These are phyloP conservation scores for Meteorus sp. DNA, from an alignment of 1,140 invertebrate genomes.

Conservation along the genomic window DNA sequence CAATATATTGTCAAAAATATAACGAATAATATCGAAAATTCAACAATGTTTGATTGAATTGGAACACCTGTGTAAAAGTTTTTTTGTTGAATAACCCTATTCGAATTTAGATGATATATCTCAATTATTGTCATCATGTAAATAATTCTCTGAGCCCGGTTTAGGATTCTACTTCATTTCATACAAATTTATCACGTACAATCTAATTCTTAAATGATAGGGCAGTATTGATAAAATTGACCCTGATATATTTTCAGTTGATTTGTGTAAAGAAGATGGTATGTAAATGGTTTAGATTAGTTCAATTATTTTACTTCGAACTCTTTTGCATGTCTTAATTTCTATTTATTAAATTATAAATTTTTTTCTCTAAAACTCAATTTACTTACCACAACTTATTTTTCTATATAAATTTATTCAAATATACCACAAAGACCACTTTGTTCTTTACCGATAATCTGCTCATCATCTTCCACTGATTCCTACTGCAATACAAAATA, in stretches of 20 bases:
- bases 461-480: neutral
- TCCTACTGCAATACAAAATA: too few relatives aligned
- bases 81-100: too few relatives aligned
- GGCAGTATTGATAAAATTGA: constrained; percentile 43
- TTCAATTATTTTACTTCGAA: constrained; percentile 37
- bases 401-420: constrained; percentile 9
- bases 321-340: constrained; percentile 47
- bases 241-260: constrained; percentile 52
- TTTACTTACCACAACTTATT: too few relatives aligned
- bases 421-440: neutral
- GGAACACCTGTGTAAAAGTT: too few relatives aligned
- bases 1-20: too few relatives aligned
- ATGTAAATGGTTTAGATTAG: constrained; percentile 51
- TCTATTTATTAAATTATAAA: constrained; percentile 23
- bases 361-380: constrained; percentile 2
- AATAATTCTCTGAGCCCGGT: constrained; percentile 2
- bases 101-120: too few relatives aligned
- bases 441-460: neutral
- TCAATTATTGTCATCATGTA: too few relatives aligned
- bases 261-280: constrained; percentile 56
- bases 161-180: too few relatives aligned
- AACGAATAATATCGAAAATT: too few relatives aligned
- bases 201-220: constrained; percentile 10
- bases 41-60: too few relatives aligned
- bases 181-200: neutral